Conservation (phyloP, 2,113 vertebrate genomes). For the Actinemys pallida region DNA sequence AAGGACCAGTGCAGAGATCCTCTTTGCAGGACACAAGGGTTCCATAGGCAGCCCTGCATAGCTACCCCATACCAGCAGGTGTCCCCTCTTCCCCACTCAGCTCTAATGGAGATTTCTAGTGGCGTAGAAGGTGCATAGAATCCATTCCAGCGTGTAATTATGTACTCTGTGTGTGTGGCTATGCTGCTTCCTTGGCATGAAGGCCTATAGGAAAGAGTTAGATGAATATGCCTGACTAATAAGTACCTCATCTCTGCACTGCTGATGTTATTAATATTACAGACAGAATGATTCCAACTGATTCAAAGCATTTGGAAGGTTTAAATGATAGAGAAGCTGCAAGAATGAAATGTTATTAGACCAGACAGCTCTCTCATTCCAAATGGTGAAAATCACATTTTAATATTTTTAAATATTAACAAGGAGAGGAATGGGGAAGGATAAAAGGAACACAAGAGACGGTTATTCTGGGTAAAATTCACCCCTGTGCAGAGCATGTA, state of each 20-base stretch:
- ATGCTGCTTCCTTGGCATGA: neutral
- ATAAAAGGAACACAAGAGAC: neutral
- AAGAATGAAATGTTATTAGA: neutral
- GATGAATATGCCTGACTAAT: neutral
- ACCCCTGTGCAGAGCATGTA: neutral
- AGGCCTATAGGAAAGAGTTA: constrained; percentile 1
- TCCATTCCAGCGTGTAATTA: neutral
- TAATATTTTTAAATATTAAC: neutral
- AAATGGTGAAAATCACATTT: neutral
- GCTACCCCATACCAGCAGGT: neutral
- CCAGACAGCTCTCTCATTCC: neutral
- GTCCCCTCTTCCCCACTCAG: fast-evolving
- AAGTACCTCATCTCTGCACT: neutral
- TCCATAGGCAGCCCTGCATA: fast-evolving
- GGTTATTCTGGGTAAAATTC: neutral
- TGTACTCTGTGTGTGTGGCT: neutral
- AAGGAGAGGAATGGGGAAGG: neutral
- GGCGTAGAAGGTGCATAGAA: neutral
- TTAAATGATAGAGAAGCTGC: neutral
- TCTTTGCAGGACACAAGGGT: neutral
- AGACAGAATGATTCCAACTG: neutral
- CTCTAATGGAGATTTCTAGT: neutral
- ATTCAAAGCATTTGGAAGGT: neutral
- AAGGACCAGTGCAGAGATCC: neutral
- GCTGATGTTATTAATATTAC: neutral